phyloP scores from a whole-genome alignment of 2,113 vertebrate species.

The Tetraodon nigroviridis region DNA sequence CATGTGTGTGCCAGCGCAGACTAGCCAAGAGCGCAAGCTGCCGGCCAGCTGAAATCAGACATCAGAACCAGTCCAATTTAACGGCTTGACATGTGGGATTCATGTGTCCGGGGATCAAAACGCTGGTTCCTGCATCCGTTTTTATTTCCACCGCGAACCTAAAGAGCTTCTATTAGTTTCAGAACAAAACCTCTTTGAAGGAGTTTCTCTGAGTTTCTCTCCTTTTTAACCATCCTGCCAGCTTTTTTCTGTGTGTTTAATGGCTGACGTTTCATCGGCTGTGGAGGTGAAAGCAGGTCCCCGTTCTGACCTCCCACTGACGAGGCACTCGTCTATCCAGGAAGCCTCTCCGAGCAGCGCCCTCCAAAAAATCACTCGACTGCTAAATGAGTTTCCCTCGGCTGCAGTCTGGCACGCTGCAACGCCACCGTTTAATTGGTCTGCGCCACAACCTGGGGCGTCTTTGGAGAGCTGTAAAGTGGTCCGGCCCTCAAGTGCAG shows the following conservation, averaged over 20 bases:
- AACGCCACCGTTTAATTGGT: slow-evolving; percentile 60
- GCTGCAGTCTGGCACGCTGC: slow-evolving; percentile 34
- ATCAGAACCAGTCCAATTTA: slow-evolving; percentile 62
- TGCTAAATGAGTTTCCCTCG: slow-evolving; percentile 71
- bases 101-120: slow-evolving; percentile 62
- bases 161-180: slow-evolving; percentile 19
- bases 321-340: slow-evolving; percentile 31
- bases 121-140: slow-evolving; percentile 59
- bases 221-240: slow-evolving; percentile 7
- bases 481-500: slow-evolving; percentile 48
- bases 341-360: slow-evolving; percentile 4
- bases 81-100: slow-evolving; percentile 63
- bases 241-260: too few relatives aligned
- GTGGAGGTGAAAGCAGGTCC: too few relatives aligned
- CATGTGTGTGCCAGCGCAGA: slow-evolving; percentile 58
- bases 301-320: slow-evolving; percentile 17
- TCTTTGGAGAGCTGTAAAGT: slow-evolving; percentile 61
- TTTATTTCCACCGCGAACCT: slow-evolving; percentile 41
- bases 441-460: slow-evolving; percentile 16
- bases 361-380: slow-evolving; percentile 53
- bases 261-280: too few relatives aligned
- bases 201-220: slow-evolving; percentile 46
- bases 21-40: slow-evolving; percentile 66
- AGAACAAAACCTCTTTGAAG: slow-evolving; percentile 4
- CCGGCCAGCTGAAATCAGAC: slow-evolving; percentile 69